A percentile compares a stretch with the other conserved stretches of the same genome.
Conservation (phyloP, 2,797 vertebrate genomes). For the Ctenochaetus hawaiiensis region DNA sequence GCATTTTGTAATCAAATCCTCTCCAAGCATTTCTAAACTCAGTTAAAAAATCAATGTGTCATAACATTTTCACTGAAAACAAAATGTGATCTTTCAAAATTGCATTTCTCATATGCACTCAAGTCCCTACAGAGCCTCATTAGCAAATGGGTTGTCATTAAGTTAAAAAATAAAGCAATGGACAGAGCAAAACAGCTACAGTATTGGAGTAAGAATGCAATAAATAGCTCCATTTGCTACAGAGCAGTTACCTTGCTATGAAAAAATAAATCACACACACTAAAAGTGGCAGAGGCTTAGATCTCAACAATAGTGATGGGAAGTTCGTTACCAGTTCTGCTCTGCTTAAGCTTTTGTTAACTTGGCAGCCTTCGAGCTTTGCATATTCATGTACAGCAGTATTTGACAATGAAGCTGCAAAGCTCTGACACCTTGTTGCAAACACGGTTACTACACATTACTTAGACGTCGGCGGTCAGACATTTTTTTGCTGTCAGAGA, state of each 20-base stretch:
- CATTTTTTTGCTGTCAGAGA: constrained; percentile 46
- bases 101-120: constrained; percentile 41
- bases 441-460: constrained; percentile 37
- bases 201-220: constrained; percentile 11
- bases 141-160: constrained; percentile 35
- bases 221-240: constrained; percentile 55
- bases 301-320: constrained; percentile 45
- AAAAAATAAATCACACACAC: constrained; percentile 56
- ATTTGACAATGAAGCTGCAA: constrained; percentile 53
- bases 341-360: constrained; percentile 59
- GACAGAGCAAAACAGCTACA: constrained; percentile 29
- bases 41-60: constrained; percentile 32
- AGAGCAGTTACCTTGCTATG: constrained; percentile 30
- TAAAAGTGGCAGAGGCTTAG: constrained; percentile 34
- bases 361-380: constrained; percentile 51
- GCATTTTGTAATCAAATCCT: constrained; percentile 21
- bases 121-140: constrained; percentile 15
- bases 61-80: constrained; percentile 26
- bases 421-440: constrained; percentile 62
- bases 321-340: constrained; percentile 44
- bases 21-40: constrained; percentile 23
- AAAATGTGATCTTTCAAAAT: constrained; percentile 49
- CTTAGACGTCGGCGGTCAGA: constrained; percentile 28
- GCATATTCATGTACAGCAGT: constrained; percentile 67
- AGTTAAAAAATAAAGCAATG: constrained; percentile 20